Evolutionary conservation across 2,888 invertebrate species (phyloP).

Genomic region (Yponomeuta evonymella): DNA sequence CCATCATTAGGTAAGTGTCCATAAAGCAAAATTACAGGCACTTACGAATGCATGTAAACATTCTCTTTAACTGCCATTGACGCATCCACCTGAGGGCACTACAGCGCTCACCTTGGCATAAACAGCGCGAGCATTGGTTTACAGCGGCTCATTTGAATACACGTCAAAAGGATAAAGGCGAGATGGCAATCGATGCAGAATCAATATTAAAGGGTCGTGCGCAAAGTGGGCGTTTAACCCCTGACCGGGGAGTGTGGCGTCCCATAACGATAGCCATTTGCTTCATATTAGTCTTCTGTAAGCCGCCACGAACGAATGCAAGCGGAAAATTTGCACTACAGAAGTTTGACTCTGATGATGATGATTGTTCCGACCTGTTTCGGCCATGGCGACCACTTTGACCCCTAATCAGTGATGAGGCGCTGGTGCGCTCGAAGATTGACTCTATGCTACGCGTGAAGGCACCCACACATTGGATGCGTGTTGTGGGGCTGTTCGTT

Average conservation of each 20-base stretch:
- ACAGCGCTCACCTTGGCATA: neutral
- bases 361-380: no score
- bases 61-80: conserved; percentile 1
- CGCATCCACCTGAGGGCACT: neutral
- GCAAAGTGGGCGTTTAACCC: conserved; percentile 72
- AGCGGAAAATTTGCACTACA: neutral
- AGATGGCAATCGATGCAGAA: conserved; percentile 59
- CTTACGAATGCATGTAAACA: neutral
- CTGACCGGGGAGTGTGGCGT: conserved; percentile 31
- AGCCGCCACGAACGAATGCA: neutral
- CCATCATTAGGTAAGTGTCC: conserved; percentile 1
- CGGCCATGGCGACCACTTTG: no score
- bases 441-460: neutral
- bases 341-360: neutral
- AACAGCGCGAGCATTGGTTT: neutral
- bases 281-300: neutral
- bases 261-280: conserved; percentile 13
- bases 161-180: conserved; percentile 32
- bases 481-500: no score
- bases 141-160: conserved; percentile 8
- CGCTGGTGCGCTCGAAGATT: no score
- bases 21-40: conserved; percentile 1
- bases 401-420: no score
- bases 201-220: conserved; percentile 69
- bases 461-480: no score